Evolutionary conservation across 1,140 invertebrate genomes (phyloP), one percentile per base, ranked within the genome.

Genomic region (Cotesia typhae): DNA sequence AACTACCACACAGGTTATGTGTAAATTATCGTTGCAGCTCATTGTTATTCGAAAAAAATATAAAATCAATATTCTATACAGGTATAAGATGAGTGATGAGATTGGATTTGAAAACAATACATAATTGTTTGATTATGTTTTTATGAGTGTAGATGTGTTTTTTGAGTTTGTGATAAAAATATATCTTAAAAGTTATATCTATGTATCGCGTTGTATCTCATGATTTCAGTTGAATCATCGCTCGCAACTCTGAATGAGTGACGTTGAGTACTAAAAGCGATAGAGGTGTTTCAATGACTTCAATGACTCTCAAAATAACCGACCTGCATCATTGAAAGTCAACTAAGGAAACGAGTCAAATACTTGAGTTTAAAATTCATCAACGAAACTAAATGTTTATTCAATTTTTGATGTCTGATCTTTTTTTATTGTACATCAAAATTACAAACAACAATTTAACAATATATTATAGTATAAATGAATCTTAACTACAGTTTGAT

Each of bases 301-400:
- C 14, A 20, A 57, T 57, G 53, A 14, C 53, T 57, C 17, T 57
- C 17, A 57, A 17, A 57, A 57, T 17, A 57, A 57, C n/a, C 53
- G 53, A 57, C 53, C 53, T 57, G 53, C 17, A 57, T 57, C 53
- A 57, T 57, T 57, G 53, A 57, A 57, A 57, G 17, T 57, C 53
- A 57, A 57, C 53, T 14, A 20, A 17, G 53, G 17, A 57, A 57
- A 57, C 9, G 5, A 57, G 53, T 1, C 41, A 20, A 57, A 57
- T 57, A 57, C 53, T 57, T 20, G 53, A 57, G 53, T 17, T 20
- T 12, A 10, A 47, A 47, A 47, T 47, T 10, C 41, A 47, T 47
- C 41, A 47, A 10, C 10, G 41, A 9, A 47, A 47, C 41, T 10
- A 47, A 9, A 47, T 47, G 41, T 57, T 14, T 57, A 57, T 57